phyloP scores from a whole-genome alignment of 2,888 invertebrate genomes.

The Pristionchus exspectatus region DNA sequence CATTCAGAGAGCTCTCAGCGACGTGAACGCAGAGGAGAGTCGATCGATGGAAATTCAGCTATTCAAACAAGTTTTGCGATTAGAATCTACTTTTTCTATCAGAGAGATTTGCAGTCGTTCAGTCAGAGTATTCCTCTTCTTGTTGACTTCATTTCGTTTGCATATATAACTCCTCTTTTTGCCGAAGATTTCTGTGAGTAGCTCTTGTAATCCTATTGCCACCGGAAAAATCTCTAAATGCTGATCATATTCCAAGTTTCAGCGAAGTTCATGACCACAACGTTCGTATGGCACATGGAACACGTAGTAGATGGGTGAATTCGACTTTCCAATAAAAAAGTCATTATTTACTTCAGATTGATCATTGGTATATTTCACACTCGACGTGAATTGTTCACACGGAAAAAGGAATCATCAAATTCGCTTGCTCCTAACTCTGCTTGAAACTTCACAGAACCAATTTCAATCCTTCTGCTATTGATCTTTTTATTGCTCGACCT shows the following conservation, averaged over 20 bases:
- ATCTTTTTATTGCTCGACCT: no score
- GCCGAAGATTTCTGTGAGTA: neutral
- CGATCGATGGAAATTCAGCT: neutral
- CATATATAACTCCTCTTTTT: neutral
- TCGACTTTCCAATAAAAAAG: neutral
- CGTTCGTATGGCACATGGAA: neutral
- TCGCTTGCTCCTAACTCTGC: neutral
- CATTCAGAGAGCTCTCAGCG: no score
- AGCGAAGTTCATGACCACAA: neutral
- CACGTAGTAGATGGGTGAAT: neutral
- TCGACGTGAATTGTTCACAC: neutral
- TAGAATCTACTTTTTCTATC: no score
- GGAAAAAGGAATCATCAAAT: neutral
- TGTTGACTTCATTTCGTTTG: neutral
- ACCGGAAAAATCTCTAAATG: no score
- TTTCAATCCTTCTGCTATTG: no score
- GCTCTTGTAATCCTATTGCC: neutral
- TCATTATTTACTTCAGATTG: neutral
- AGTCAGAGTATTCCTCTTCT: neutral
- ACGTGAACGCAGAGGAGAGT: no score
- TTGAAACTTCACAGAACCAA: neutral
- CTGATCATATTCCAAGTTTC: neutral
- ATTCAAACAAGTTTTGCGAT: neutral
- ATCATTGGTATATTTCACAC: neutral
- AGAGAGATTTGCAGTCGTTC: no score